phyloP scores from a whole-genome alignment of 64 coral and sea anemone species.

The Pachyseris speciosa region DNA sequence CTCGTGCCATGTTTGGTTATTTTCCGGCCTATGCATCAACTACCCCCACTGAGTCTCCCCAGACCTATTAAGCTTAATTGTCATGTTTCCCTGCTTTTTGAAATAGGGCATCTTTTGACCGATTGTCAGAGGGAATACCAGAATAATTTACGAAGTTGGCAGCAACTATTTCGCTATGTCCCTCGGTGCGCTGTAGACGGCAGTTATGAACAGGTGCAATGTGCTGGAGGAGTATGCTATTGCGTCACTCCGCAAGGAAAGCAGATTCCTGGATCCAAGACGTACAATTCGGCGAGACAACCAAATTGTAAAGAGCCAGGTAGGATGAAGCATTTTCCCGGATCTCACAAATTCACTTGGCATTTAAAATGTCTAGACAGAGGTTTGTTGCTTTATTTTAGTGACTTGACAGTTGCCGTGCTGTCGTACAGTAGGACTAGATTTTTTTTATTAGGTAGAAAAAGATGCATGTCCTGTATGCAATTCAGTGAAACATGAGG shows the following conservation, averaged over 20 bases:
- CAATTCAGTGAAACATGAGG: no score
- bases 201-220: slow-evolving; percentile 57
- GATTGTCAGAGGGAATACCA: slow-evolving; percentile 60
- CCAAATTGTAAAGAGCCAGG: slow-evolving; percentile 66
- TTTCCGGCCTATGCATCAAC: no score
- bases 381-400: no score
- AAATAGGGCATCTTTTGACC: not conserved
- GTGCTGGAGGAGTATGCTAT: slow-evolving; percentile 43
- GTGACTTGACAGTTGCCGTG: no score
- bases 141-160: not conserved
- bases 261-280: slow-evolving; percentile 23
- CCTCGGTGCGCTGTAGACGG: slow-evolving; percentile 39
- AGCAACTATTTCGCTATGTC: not conserved
- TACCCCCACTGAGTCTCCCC: no score
- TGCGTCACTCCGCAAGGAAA: slow-evolving; percentile 50
- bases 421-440: no score
- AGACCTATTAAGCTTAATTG: no score
- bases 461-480: no score
- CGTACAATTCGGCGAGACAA: slow-evolving; percentile 1
- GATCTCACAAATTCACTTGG: no score
- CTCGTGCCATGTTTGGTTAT: no score
- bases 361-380: no score
- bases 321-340: not conserved
- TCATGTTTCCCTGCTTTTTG: not conserved
- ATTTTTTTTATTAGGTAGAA: no score